A percentile compares a stretch with the other conserved stretches of the same genome.
Conservation (phyloP, 1,140 invertebrate genomes). For the Scaptomyza pallida region DNA sequence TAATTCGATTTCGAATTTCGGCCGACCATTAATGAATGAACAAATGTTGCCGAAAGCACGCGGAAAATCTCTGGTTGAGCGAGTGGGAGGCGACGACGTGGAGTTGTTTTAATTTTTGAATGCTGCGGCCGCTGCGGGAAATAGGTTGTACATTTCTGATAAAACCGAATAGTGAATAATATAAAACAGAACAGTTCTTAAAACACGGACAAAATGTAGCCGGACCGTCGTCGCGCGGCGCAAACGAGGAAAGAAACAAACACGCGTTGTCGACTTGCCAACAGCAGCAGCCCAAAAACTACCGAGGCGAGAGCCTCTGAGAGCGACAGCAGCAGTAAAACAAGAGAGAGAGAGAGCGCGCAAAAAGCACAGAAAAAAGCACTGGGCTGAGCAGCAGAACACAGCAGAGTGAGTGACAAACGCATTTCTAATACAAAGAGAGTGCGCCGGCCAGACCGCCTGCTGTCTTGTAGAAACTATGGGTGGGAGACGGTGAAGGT, state of each 20-base stretch:
- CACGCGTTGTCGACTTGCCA: constrained; percentile 56
- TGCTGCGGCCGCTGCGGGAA: constrained; percentile 51
- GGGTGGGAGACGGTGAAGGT: not conserved
- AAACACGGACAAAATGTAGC: constrained; percentile 74
- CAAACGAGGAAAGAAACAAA: constrained; percentile 80
- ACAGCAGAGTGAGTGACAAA: constrained; percentile 23
- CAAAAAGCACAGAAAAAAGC: constrained; percentile 24
- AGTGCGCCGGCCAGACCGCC: constrained; percentile 6
- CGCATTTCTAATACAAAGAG: constrained; percentile 53
- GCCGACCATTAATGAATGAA: constrained; percentile 19
- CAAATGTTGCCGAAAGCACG: constrained; percentile 28
- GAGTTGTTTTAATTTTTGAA: constrained; percentile 14
- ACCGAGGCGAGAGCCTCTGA: constrained; percentile 40
- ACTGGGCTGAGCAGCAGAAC: constrained; percentile 1
- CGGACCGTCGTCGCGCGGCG: constrained; percentile 74
- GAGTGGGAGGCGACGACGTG: constrained; percentile 27
- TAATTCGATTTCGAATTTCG: constrained; percentile 17
- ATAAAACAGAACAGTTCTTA: constrained; percentile 66
- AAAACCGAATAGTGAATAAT: constrained; percentile 71
- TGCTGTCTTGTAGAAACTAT: constrained; percentile 46
- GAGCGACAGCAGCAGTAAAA: constrained; percentile 23
- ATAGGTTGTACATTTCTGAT: constrained; percentile 43
- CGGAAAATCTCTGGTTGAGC: constrained; percentile 26
- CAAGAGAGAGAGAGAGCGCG: constrained; percentile 14
- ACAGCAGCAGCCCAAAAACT: constrained; percentile 58